A percentile compares a stretch with the other conserved stretches of the same genome.
Evolutionary conservation across 2,888 invertebrate species (phyloP).

Genomic region (Chalcosyrphus nemorum): DNA sequence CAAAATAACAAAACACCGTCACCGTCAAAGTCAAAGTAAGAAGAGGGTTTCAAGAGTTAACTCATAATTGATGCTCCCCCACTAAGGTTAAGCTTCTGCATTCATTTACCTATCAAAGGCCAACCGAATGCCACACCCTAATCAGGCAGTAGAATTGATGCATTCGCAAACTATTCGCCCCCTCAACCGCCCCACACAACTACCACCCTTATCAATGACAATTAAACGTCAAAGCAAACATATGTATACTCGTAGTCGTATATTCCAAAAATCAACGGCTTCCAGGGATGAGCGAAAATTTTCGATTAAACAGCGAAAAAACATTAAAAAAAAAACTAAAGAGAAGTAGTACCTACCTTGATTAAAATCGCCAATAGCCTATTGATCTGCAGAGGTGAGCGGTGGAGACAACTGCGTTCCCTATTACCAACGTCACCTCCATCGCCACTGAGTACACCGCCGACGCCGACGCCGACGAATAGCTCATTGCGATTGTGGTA

Average conservation of each 20-base stretch:
- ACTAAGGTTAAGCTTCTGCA: not conserved
- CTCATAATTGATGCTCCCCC: too few relatives aligned
- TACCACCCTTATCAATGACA: not conserved
- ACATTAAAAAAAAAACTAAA: not conserved
- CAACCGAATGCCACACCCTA: not conserved
- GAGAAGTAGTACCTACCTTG: conserved; percentile 75
- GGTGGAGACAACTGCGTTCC: conserved; percentile 64
- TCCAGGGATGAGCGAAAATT: not conserved
- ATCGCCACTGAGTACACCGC: not conserved
- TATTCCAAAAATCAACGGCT: conserved; percentile 16
- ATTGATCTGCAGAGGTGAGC: conserved; percentile 75
- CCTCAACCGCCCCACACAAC: not conserved
- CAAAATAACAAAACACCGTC: too few relatives aligned
- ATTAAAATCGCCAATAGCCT: conserved; percentile 80
- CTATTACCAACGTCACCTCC: conserved; percentile 51
- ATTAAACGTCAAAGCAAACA: not conserved
- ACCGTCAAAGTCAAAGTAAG: too few relatives aligned
- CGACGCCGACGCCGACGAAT: conserved; percentile 16
- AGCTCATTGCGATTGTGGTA: conserved; percentile 67
- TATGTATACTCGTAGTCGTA: too few relatives aligned
- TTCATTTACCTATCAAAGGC: not conserved
- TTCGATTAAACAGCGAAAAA: conserved; percentile 40
- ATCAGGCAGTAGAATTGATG: not conserved
- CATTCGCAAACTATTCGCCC: not conserved
- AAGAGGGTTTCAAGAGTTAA: too few relatives aligned